Evolutionary conservation across 1,140 invertebrate species (phyloP).

Genomic region (Drosophila nasuta): DNA sequence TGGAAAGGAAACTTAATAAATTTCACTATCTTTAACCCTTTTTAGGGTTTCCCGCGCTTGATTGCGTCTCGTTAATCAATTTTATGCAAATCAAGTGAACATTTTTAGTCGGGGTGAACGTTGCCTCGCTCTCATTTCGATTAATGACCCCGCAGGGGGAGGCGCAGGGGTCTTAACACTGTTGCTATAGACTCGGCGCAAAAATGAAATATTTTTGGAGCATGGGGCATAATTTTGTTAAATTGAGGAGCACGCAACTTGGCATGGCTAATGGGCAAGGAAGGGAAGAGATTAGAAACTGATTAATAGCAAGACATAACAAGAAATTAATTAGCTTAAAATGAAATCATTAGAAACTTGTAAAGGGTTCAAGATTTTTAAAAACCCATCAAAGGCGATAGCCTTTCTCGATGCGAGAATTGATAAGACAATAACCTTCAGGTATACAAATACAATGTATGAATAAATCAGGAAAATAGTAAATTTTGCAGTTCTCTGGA

Average conservation of each 20-base stretch:
- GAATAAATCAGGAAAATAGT: no score
- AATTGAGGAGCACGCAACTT: constrained; percentile 22
- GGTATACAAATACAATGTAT: no score
- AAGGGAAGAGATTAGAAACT: constrained; percentile 10
- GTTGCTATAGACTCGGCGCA: constrained; percentile 11
- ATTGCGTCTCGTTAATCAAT: constrained; percentile 50
- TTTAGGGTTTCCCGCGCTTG: constrained; percentile 25
- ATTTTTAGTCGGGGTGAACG: constrained; percentile 12
- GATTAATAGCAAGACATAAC: constrained; percentile 22
- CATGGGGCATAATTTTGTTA: constrained; percentile 28
- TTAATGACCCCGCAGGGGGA: constrained; percentile 1
- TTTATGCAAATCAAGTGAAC: constrained; percentile 47
- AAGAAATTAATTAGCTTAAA: constrained; percentile 20
- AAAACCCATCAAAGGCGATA: no score
- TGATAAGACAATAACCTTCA: no score
- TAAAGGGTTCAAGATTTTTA: not conserved
- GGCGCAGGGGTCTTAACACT: not conserved
- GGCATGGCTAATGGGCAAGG: not conserved
- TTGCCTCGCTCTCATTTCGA: not conserved
- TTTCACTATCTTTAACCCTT: constrained; percentile 40
- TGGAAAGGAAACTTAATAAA: constrained; percentile 34
- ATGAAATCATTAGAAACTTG: constrained; percentile 2
- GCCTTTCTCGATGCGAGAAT: no score
- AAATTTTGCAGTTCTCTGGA: no score
- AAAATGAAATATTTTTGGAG: constrained; percentile 10